phyloP scores from a whole-genome alignment of 2,797 vertebrate species.

The Morelia viridis region DNA sequence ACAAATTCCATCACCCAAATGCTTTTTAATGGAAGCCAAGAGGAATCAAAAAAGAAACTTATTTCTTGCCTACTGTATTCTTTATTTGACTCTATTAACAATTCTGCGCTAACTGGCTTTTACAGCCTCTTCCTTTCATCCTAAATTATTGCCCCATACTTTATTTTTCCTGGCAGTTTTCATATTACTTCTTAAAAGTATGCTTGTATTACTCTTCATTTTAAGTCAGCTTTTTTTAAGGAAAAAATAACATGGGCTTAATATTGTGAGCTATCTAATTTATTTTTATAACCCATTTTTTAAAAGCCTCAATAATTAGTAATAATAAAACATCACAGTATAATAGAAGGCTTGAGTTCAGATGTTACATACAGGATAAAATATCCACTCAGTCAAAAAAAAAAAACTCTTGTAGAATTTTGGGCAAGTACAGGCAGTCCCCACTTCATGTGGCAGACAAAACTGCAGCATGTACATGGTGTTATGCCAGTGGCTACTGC shows the following conservation, averaged over 20 bases:
- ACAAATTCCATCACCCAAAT: background rate
- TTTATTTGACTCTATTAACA: background rate
- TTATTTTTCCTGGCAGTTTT: constrained; percentile 7
- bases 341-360: background rate
- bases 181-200: background rate
- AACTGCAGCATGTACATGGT: background rate
- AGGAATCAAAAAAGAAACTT: background rate
- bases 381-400: background rate
- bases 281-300: background rate
- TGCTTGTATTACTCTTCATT: constrained; percentile 15
- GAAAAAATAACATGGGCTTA: background rate
- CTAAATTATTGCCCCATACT: background rate
- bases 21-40: constrained; percentile 1
- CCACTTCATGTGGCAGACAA: background rate
- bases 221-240: constrained; percentile 7
- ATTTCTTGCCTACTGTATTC: background rate
- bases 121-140: background rate
- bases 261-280: background rate
- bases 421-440: background rate
- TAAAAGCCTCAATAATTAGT: background rate
- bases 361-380: background rate
- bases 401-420: background rate
- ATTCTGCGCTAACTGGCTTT: constrained; percentile 1
- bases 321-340: background rate
- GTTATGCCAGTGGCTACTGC: background rate